Evolutionary conservation across 35 echinoderm and acorn worm species (phyloP), one percentile per base, ranked within the genome.

Genomic region (Ophiothrix spiculata): DNA sequence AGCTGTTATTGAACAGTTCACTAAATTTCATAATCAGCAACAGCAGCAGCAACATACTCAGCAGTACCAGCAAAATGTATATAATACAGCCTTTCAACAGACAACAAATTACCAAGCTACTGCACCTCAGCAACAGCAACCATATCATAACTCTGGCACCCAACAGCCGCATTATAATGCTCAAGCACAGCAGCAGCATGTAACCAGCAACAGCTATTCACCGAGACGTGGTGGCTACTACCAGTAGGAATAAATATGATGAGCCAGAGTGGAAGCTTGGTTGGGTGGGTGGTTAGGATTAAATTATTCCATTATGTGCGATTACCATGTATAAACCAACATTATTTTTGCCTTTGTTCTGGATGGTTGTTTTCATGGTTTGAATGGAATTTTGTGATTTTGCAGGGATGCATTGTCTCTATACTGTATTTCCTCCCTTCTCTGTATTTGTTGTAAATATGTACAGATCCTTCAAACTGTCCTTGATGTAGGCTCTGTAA

Each of bases 151-250:
- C 54, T 33, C 54, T n/a, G 29, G 56, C 31, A 84, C 35, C 54
- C 54, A n/a, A n/a, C n/a, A 84, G 31, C 35, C 15, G 37, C 45
- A 60, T 37, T 84, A 54, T 28, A 64, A 33, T 64, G 46, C 54
- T 10, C 36, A 32, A 32, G 17, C 35, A 31, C 31, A 31, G 41
- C 54, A 36, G 21, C 54, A 84, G 54, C 29, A 36, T 84, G 12
- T 56, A 63, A 64, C 19, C 54, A 60, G 81, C 37, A 84, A 83
- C 56, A 83, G 81, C 28, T 83, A 83, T 36, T 83, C 81, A 36
- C 81, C 81, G 0, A 83, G 81, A 37, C 54, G 40, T 33, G 81
- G 42, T 0, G 35, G 1, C 11, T 84, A 64, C 56, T 42, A 84
- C 36, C 32, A 80, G 37, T 36, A 37, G 37, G n/a, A n/a, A n/a